phyloP scores from a whole-genome alignment of 2,888 invertebrate genomes.

The Pimpla rufipes region DNA sequence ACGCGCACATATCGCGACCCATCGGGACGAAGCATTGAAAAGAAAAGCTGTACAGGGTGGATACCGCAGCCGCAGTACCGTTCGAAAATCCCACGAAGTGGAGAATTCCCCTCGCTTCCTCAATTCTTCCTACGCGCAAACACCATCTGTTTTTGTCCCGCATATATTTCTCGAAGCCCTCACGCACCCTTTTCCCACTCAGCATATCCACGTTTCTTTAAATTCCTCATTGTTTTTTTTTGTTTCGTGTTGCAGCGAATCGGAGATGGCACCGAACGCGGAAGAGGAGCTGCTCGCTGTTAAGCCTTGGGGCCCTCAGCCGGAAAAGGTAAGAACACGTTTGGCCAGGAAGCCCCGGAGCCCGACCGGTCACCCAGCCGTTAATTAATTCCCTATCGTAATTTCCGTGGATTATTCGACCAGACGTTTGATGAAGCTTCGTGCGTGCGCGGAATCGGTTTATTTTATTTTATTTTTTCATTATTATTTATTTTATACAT shows the following conservation, averaged over 20 bases:
- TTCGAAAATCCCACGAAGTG: slow-evolving; percentile 79
- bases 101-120: slow-evolving; percentile 65
- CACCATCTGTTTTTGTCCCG: slow-evolving; percentile 28
- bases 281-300: slow-evolving; percentile 84
- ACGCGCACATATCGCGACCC: slow-evolving; percentile 59
- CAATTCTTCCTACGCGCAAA: slow-evolving; percentile 34
- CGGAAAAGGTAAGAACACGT: slow-evolving; percentile 81
- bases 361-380: slow-evolving; percentile 69
- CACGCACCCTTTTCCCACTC: slow-evolving; percentile 45
- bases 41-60: slow-evolving; percentile 68
- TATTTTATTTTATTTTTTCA: background rate
- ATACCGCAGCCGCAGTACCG: slow-evolving; percentile 77
- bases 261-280: slow-evolving; percentile 84
- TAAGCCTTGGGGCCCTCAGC: slow-evolving; percentile 81
- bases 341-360: slow-evolving; percentile 41
- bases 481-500: too few relatives aligned
- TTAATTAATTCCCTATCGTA: slow-evolving; percentile 70
- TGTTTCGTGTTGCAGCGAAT: slow-evolving; percentile 81
- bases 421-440: slow-evolving; percentile 16
- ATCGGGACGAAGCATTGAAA: slow-evolving; percentile 36
- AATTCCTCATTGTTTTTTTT: slow-evolving; percentile 67
- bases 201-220: slow-evolving; percentile 30
- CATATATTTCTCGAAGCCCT: slow-evolving; percentile 14
- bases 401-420: slow-evolving; percentile 21
- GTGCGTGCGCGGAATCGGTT: background rate